Evolutionary conservation across 2,888 invertebrate species (phyloP).

Genomic region (Ypsolopha scabrella): DNA sequence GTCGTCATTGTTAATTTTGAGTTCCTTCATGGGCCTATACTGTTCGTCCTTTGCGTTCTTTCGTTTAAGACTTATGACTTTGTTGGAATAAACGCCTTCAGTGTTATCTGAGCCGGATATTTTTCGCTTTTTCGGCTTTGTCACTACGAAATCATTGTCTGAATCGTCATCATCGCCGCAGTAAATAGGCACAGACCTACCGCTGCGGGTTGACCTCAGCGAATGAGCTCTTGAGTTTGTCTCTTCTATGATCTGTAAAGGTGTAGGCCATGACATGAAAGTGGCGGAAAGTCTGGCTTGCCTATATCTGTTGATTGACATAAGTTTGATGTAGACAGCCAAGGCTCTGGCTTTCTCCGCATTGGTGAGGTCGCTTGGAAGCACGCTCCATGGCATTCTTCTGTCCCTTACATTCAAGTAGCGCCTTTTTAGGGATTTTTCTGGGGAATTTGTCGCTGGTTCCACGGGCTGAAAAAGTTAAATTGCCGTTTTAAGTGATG

Average conservation of each 20-base stretch:
- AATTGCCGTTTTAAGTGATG: too few relatives aligned
- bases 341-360: constrained; percentile 52
- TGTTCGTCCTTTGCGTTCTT: constrained; percentile 49
- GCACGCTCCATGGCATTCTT: constrained; percentile 58
- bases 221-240: constrained; percentile 39
- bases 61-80: constrained; percentile 48
- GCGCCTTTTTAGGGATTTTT: constrained; percentile 40
- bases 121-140: constrained; percentile 52
- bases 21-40: constrained; percentile 35
- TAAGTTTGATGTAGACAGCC: constrained; percentile 54
- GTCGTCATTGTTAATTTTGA: constrained; percentile 25
- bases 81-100: constrained; percentile 39
- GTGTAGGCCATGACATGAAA: constrained; percentile 52
- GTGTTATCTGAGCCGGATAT: constrained; percentile 37
- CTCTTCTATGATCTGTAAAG: constrained; percentile 54
- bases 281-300: constrained; percentile 46
- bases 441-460: constrained; percentile 16
- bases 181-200: constrained; percentile 51
- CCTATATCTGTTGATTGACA: constrained; percentile 52
- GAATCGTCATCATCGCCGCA: constrained; percentile 54
- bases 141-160: constrained; percentile 48
- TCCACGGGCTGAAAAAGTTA: constrained; percentile 23
- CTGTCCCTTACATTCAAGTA: constrained; percentile 52
- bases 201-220: constrained; percentile 51
- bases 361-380: constrained; percentile 39